Base-by-base conservation (phyloP, 2,113 vertebrate species). In the Aldabrachelys gigantea region DNA sequence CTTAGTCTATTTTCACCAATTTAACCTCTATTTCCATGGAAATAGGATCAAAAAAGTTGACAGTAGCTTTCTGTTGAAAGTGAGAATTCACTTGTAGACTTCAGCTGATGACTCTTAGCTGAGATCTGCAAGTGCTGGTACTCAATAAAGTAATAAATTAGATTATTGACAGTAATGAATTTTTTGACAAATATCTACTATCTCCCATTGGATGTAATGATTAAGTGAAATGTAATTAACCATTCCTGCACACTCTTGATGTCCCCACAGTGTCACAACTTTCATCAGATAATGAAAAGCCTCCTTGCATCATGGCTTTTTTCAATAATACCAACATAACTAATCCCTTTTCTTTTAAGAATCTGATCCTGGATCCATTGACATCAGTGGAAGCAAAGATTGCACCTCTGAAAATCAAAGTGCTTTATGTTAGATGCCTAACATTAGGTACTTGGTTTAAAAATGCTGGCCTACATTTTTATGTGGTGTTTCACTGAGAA, bases 21-120 rank as follows among this genome's bases (percentile, higher is more conserved):
- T 92, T 50, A 10, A 1, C 53, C 89, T 27, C 41, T 75, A 90
- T 96, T 97, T 87, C 95, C 85, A 93, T 94, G 75, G 94, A 91
- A 96, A 94, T 78, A 3, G 22, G 78, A 93, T 94, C 53, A 57
- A 21, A 78, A 56, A 87, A 44, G 72, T 19, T 96, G 91, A 90
- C 90, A 86, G 84, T n/a, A 83, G 35, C 1, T 35, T 89, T 16
- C 31, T 90, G 47, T n/a, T 89, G 59, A 85, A 89, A 76, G 31
- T 53, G 62, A 35, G 41, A 82, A 92, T 84, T 89, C 12, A 54
- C 4, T 11, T 86, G 27, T 47, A 84, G 38, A 62, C 88, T 84
- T 95, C 81, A 88, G 53, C 19, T 85, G 76, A 29, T 76, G 72
- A 54, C 21, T 94, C 83, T 49, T 72, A 88, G 21, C 85, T 95